Evolutionary conservation across 1,140 invertebrate genomes (phyloP).

Genomic region (Bombus ignitus): DNA sequence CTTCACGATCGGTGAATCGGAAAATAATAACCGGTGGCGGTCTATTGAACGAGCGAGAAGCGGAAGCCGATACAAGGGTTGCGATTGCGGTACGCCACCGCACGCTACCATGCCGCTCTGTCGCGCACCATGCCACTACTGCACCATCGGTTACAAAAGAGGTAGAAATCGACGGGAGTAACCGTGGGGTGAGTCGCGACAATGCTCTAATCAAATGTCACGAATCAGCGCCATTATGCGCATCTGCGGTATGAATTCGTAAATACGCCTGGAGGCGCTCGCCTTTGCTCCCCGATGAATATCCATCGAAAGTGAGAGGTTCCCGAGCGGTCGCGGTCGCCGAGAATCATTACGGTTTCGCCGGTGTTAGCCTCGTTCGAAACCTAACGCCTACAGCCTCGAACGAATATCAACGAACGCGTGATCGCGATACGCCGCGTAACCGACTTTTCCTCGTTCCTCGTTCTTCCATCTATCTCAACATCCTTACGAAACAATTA

Average conservation of each 20-base stretch:
- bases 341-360: not conserved
- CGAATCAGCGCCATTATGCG: slow-evolving; percentile 81
- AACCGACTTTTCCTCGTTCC: not conserved
- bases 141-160: slow-evolving; percentile 42
- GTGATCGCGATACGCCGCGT: not conserved
- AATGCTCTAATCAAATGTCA: slow-evolving; percentile 83
- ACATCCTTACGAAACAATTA: not conserved
- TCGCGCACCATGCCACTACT: no score
- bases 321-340: not conserved
- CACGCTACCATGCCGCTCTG: no score
- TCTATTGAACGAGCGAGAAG: slow-evolving; percentile 45
- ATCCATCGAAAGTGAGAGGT: slow-evolving; percentile 39
- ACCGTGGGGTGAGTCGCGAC: slow-evolving; percentile 72
- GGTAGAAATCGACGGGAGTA: slow-evolving; percentile 66
- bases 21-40: slow-evolving; percentile 60
- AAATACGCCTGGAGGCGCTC: slow-evolving; percentile 77
- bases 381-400: not conserved
- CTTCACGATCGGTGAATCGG: slow-evolving; percentile 56
- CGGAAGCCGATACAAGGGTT: slow-evolving; percentile 51
- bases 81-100: slow-evolving; percentile 53
- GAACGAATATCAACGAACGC: not conserved
- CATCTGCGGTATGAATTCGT: slow-evolving; percentile 82
- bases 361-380: not conserved
- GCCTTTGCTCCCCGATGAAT: slow-evolving; percentile 60
- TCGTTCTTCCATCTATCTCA: not conserved